phyloP scores from a whole-genome alignment of 2,797 vertebrate species.

The Steatocranus sp. region DNA sequence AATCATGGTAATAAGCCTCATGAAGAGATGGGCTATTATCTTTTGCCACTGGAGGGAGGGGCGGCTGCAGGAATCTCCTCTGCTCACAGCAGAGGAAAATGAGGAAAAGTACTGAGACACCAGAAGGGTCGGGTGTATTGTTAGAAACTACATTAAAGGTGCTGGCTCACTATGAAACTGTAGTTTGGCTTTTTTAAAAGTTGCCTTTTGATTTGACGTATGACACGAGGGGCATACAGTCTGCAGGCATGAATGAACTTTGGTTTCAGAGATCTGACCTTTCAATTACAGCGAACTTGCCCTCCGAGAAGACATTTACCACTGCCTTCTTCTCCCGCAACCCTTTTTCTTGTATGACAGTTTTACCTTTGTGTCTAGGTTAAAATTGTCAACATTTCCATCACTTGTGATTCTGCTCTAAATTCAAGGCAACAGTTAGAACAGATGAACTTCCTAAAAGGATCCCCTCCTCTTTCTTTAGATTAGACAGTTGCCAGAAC shows the following conservation, averaged over 20 bases:
- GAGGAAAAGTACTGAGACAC: not conserved
- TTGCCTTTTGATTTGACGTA: not conserved
- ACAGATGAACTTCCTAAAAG: not conserved
- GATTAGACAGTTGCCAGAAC: slow-evolving; percentile 7
- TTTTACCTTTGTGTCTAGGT: not conserved
- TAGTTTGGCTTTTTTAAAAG: not conserved
- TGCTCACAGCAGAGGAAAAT: not conserved
- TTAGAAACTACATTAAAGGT: not conserved
- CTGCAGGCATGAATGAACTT: not conserved
- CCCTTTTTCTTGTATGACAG: not conserved
- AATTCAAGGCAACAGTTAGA: not conserved
- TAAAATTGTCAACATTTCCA: not conserved
- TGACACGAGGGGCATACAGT: not conserved
- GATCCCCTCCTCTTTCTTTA: not conserved
- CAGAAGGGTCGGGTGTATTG: not conserved
- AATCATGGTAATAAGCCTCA: not conserved
- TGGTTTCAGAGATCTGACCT: slow-evolving; percentile 21
- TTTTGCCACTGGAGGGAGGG: slow-evolving; percentile 35
- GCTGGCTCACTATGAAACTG: not conserved
- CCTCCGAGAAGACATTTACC: not conserved
- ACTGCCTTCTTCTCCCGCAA: not conserved
- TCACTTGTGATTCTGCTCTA: not conserved
- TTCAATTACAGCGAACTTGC: slow-evolving; percentile 1
- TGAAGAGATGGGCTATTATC: not conserved
- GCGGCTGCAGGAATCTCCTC: not conserved